phyloP scores from a whole-genome alignment of 2,797 vertebrate species.

The Emydoidea blandingii region DNA sequence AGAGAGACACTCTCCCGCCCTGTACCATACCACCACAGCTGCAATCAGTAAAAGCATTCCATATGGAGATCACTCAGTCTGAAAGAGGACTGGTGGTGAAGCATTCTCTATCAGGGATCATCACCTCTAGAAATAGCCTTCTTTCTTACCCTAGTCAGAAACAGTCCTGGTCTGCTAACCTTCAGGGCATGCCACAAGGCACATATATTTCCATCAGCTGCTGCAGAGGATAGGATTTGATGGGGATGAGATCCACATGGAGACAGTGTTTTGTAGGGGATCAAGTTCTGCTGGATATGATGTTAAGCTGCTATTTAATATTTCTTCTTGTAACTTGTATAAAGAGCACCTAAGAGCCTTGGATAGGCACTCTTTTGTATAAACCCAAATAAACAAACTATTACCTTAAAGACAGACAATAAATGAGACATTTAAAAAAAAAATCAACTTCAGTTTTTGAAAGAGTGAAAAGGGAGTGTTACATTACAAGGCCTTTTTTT shows the following conservation, averaged over 20 bases:
- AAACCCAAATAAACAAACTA: background rate
- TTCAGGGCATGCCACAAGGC: background rate
- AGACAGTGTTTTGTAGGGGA: rapidly evolving
- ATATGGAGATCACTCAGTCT: background rate
- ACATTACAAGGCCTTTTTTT: background rate
- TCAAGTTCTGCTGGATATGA: background rate
- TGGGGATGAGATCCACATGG: background rate
- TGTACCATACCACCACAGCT: no score
- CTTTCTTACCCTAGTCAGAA: background rate
- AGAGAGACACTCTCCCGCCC: no score
- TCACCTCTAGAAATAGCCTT: rapidly evolving
- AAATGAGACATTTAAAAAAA: no score
- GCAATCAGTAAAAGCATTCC: background rate
- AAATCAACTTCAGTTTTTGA: no score
- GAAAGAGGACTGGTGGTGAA: background rate
- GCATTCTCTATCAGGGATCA: background rate
- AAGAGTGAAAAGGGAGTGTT: no score
- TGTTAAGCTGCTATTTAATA: background rate
- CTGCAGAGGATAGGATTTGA: background rate
- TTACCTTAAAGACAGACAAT: no score
- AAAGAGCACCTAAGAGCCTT: background rate
- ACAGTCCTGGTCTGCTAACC: background rate
- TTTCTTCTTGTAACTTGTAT: rapidly evolving
- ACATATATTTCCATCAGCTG: background rate
- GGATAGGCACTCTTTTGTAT: background rate